Percentiles rank a stretch among this genome's conserved stretches.
Conservation (phyloP, 1,140 invertebrate genomes). For the Zaprionus tsacasi region DNA sequence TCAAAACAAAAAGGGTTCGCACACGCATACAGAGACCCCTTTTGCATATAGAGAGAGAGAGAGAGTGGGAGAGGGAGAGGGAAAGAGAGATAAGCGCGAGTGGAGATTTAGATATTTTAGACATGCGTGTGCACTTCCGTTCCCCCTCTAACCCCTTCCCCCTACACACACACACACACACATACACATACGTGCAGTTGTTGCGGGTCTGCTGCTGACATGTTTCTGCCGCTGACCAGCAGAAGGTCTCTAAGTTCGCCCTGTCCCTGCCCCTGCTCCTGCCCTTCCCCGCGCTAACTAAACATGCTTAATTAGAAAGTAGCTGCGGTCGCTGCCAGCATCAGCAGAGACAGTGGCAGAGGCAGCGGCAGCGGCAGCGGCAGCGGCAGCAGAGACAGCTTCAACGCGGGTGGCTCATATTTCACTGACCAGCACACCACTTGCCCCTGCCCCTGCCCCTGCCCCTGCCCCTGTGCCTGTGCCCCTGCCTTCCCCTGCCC, state of each 20-base stretch:
- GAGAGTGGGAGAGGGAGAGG: background rate
- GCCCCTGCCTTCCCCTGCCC: background rate
- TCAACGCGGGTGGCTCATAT: slow-evolving; percentile 64
- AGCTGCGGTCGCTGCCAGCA: slow-evolving; percentile 55
- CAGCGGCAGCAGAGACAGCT: slow-evolving; percentile 10
- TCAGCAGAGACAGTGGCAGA: background rate
- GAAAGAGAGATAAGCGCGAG: slow-evolving; percentile 58
- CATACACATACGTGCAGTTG: slow-evolving; percentile 4
- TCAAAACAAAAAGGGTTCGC: slow-evolving; percentile 71
- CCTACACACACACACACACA: background rate
- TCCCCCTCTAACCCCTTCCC: background rate
- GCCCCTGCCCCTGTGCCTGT: background rate
- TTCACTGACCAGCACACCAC: slow-evolving; percentile 61
- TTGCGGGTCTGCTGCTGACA: slow-evolving; percentile 59
- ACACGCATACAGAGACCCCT: background rate
- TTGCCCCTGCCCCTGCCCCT: background rate
- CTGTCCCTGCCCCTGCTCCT: background rate
- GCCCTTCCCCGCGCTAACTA: slow-evolving; percentile 54
- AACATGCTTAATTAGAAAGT: slow-evolving; percentile 81
- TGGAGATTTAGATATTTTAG: slow-evolving; percentile 79
- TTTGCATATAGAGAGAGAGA: slow-evolving; percentile 23
- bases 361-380: background rate
- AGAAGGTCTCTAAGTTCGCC: slow-evolving; percentile 13
- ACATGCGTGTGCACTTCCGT: slow-evolving; percentile 60
- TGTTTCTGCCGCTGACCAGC: slow-evolving; percentile 52